Evolutionary conservation across 2,888 invertebrate species (phyloP).

Genomic region (Beris chalybata): DNA sequence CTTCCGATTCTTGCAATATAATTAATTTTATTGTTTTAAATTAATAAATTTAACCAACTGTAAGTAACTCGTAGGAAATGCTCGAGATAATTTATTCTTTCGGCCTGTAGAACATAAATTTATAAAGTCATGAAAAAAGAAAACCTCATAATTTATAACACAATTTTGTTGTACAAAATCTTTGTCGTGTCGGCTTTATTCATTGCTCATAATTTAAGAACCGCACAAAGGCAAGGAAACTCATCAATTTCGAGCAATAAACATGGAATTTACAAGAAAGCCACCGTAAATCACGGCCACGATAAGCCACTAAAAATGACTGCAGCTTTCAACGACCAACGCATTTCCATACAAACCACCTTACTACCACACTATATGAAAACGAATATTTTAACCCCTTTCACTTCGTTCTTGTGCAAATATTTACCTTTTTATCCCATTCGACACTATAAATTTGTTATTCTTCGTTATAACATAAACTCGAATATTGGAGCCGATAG

Average conservation of each 20-base stretch:
- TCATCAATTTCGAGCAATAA: conserved; percentile 20
- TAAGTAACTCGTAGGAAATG: too few species aligned
- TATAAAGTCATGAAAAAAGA: too few species aligned
- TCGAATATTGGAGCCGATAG: conserved; percentile 18
- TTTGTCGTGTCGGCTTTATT: too few species aligned
- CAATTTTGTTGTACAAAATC: too few species aligned
- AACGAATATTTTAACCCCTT: conserved; percentile 11
- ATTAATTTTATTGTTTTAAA: too few species aligned
- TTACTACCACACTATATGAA: not conserved
- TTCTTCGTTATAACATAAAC: conserved; percentile 28
- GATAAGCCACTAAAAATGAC: conserved; percentile 22
- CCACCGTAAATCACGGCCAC: conserved; percentile 16
- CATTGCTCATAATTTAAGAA: too few species aligned
- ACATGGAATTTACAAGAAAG: conserved; percentile 9
- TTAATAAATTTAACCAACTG: too few species aligned
- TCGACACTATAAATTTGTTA: conserved; percentile 36
- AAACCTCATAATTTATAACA: too few species aligned
- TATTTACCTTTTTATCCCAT: conserved; percentile 36
- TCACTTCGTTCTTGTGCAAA: conserved; percentile 35
- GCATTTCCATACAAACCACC: not conserved
- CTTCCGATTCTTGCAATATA: too few species aligned
- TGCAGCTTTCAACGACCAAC: conserved; percentile 20
- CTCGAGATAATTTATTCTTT: too few species aligned
- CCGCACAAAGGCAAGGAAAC: not conserved
- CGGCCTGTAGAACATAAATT: too few species aligned